Evolutionary conservation across 2,797 vertebrate genomes (phyloP), one percentile per base, ranked within the genome.

Genomic region (Sebastes taczanowskii): DNA sequence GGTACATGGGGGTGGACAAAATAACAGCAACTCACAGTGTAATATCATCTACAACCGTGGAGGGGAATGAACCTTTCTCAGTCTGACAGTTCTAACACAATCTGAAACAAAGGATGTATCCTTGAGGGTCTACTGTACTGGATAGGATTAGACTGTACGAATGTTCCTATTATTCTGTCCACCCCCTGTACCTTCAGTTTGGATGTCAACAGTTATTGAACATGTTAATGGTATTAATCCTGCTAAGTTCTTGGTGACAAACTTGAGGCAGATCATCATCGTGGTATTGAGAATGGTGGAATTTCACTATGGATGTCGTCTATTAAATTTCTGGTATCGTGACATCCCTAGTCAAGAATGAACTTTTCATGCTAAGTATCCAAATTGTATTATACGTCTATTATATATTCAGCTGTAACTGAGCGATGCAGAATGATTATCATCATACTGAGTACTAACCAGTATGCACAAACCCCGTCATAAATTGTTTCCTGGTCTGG

Each of bases 241-340:
- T 42, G 38, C 11, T 20, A 2, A 49, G 18, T 20, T 49, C 7
- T 49, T 49, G 46, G 0, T 2, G 0, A 49, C 7, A 0, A 49
- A 49, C 46, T 49, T 0, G 46, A 49, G 46, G 46, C 46, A 20
- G 46, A 18, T 20, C 46, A 49, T 49, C 2, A 42, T 46, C 42
- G 6, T 52, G 20, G 7, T 49, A 49, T 18, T 20, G 46, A 52
- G 49, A 52, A 10, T 52, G 1, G 20, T n/a, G 20, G 49, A 52
- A 52, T 52, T n/a, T 49, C 46, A 49, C 7, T 52, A n/a, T 0
- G 18, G 49, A 10, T 11, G 5, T 52, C 6, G 4, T 1, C 49
- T 9, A 4, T n/a, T 11, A n/a, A 0, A 52, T 52, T 52, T 52
- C 49, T n/a, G 49, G 20, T n/a, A n/a, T n/a, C 0, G 16, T 52